Evolutionary conservation across 2,797 vertebrate genomes (phyloP), one percentile per base, ranked within the genome.

Genomic region (Chloroceryle amazona): DNA sequence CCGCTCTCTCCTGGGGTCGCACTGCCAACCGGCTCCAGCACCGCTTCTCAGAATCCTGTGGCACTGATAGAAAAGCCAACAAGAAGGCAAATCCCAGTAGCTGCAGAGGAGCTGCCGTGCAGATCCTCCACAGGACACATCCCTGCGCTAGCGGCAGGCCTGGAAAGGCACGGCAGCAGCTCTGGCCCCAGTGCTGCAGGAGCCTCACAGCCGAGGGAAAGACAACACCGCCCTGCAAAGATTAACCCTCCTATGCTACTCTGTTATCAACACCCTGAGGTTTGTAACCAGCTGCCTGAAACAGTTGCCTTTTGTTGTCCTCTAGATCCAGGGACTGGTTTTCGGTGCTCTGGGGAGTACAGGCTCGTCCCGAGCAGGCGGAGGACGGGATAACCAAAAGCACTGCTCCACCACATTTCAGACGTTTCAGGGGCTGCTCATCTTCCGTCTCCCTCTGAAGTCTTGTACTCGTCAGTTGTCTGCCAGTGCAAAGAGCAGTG

Each of bases 1-100:
- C 26, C 31, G 70, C 62, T 71, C 81, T 68, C 54, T 78, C 57
- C n/a, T 28, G 55, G 49, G 4, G 25, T 31, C 0, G 0, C 21
- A 29, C 0, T 35, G 46, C 66, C 0, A 1, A 49, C 2, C 83
- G 35, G 65, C 37, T 65, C 54, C 52, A 78, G 41, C 1, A 2
- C 5, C 10, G 10, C 35, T 84, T 85, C 79, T 66, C 86, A 55
- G 39, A 91, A 65, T 11, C 75, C 23, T 15, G 21, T 67, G 28
- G 55, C 46, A 55, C 35, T 33, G 29, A 51, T 5, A 82, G 61
- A 60, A 92, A 89, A 71, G 19, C 12, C 6, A 5, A 22, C 25
- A 51, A 29, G 47, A 75, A 83, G 29, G 35, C 73, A 85, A 81
- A 37, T 9, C 49, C 10, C 60, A 81, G 67, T 74, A 83, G 20